Evolutionary conservation across 2,113 vertebrate genomes (phyloP).

Genomic region (Bambusicola thoracicus): DNA sequence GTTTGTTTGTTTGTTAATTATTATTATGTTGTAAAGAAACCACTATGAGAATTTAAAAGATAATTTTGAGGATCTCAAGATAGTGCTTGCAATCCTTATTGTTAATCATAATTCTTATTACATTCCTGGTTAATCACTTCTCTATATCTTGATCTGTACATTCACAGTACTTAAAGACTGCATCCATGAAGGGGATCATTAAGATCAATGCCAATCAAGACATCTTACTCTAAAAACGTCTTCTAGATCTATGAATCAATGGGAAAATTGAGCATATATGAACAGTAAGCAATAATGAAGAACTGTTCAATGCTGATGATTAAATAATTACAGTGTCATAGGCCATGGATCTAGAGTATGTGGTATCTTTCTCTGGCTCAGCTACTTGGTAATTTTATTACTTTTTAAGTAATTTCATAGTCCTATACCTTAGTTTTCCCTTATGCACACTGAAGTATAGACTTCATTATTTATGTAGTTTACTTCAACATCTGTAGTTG

Average conservation of each 20-base stretch:
- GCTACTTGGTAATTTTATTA: not conserved
- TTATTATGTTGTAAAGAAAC: not conserved
- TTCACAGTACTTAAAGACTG: no score
- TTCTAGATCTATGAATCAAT: not conserved
- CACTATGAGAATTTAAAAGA: not conserved
- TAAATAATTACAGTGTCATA: not conserved
- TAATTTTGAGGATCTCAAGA: not conserved
- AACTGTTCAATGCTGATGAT: not conserved
- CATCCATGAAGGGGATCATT: not conserved
- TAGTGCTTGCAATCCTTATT: not conserved
- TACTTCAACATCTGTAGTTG: not conserved
- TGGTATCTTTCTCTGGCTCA: not conserved
- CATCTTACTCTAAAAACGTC: not conserved
- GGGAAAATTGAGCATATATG: not conserved
- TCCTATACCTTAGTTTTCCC: not conserved
- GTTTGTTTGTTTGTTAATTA: no score
- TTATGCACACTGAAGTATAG: not conserved
- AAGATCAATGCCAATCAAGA: not conserved
- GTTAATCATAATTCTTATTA: not conserved
- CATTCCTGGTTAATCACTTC: not conserved
- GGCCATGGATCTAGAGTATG: not conserved
- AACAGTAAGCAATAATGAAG: not conserved
- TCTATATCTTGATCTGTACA: not conserved
- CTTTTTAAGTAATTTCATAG: not conserved
- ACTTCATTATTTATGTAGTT: rapidly evolving